Percentiles rank a stretch among this genome's conserved stretches.
Evolutionary conservation across 2,113 vertebrate species (phyloP).

Genomic region (Scortum barcoo): DNA sequence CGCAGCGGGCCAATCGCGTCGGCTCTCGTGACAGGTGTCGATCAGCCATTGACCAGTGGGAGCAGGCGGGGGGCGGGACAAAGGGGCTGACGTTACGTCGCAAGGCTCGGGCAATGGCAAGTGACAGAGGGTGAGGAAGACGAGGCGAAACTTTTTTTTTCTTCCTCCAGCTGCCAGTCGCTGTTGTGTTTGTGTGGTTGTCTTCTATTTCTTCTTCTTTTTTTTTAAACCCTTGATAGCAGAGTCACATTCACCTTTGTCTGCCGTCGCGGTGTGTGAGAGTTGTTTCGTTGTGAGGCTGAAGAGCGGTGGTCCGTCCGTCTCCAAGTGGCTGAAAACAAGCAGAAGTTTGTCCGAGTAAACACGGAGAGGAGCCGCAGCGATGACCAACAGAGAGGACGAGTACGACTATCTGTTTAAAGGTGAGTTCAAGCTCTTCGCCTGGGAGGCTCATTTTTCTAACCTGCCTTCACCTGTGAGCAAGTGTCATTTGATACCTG

Average conservation of each 20-base stretch:
- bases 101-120: conserved; percentile 57
- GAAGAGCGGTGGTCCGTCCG: conserved; percentile 19
- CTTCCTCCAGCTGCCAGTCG: conserved; percentile 14
- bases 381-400: conserved; percentile 88
- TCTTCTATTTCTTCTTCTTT: too few relatives aligned
- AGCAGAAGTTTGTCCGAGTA: conserved; percentile 63
- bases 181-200: too few relatives aligned
- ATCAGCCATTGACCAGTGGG: conserved; percentile 51
- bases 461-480: conserved; percentile 29
- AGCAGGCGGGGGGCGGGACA: conserved; percentile 44
- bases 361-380: neutral
- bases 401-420: conserved; percentile 93
- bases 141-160: conserved; percentile 65
- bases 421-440: conserved; percentile 81
- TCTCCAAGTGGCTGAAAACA: conserved; percentile 44
- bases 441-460: conserved; percentile 2
- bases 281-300: neutral
- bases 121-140: conserved; percentile 69
- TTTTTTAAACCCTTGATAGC: neutral
- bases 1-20: conserved; percentile 54
- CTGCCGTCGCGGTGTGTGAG: too few relatives aligned
- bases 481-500: conserved; percentile 56
- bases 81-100: conserved; percentile 52
- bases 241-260: fast-evolving
- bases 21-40: conserved; percentile 56